These are phyloP conservation scores for Cynoglossus semilaevis DNA, from an alignment of 2,113 vertebrate species.

Conservation along the genomic window DNA sequence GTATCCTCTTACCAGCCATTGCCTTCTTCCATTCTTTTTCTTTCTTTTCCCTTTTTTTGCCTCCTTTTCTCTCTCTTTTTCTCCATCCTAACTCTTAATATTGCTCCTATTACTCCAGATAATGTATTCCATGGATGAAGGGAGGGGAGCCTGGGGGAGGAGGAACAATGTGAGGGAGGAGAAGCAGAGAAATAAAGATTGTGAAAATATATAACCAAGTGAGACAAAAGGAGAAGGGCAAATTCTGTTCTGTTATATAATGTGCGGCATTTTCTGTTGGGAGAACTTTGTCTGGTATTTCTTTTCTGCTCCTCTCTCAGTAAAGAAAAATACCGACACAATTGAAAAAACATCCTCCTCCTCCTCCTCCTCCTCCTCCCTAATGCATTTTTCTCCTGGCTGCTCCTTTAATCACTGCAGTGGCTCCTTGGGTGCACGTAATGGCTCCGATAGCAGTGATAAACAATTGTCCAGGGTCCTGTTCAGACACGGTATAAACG, in stretches of 20 bases:
- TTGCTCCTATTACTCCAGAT: slow-evolving; percentile 57
- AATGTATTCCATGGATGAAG: slow-evolving; percentile 64
- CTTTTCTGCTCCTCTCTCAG: slow-evolving; percentile 17
- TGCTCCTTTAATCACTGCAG: slow-evolving; percentile 48
- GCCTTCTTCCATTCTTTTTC: slow-evolving; percentile 7
- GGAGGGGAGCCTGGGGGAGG: slow-evolving; percentile 54
- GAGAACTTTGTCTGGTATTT: slow-evolving; percentile 44
- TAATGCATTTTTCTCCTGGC: slow-evolving; percentile 33
- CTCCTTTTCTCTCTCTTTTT: background rate
- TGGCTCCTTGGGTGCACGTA: slow-evolving; percentile 37
- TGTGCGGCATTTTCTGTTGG: slow-evolving; percentile 44
- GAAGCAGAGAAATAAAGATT: slow-evolving; percentile 46
- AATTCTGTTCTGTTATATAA: slow-evolving; percentile 62
- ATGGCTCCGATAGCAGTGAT: slow-evolving; percentile 47
- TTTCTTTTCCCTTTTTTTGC: slow-evolving; percentile 9
- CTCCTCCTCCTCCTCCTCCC: slow-evolving; percentile 13
- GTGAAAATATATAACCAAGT: slow-evolving; percentile 64
- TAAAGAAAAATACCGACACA: slow-evolving; percentile 18
- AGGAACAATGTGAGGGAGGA: slow-evolving; percentile 40
- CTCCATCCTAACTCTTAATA: slow-evolving; percentile 50
- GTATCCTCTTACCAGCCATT: slow-evolving; percentile 39
- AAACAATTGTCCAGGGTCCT: slow-evolving; percentile 31
- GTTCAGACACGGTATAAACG: background rate
- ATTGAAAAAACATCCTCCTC: background rate
- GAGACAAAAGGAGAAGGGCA: slow-evolving; percentile 48